Evolutionary conservation across 2,888 invertebrate species (phyloP), one percentile per base, ranked within the genome.

Genomic region (Dorcus hopei): DNA sequence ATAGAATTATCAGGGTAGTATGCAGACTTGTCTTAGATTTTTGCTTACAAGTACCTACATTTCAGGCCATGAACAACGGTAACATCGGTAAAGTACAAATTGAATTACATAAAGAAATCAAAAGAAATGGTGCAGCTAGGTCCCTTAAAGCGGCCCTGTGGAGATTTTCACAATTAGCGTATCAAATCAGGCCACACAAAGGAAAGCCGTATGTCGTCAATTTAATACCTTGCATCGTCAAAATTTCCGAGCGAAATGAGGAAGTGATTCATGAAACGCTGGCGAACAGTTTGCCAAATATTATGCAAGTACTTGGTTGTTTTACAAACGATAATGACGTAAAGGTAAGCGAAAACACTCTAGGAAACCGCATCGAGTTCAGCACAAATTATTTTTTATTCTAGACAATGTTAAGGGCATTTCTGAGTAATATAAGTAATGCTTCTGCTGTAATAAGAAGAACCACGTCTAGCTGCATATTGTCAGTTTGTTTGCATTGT

Each of bases 91-190:
- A 90, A 70, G 83, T 93, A 54, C 87, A 90, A 71, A 86, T 91
- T 70, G 92, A 92, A 76, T 79, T 94, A 45, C 91, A 90, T 72
- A 89, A 89, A 67, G 91, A 90, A 79, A 89, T 93, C 47, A 90
- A 91, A 74, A 87, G 87, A 72, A 92, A 92, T 77, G 89, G 90
- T 3, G 73, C 83, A 40, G 82, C 87, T 1, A 82, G 91, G 59
- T 86, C 88, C 38, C 76, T 94, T 49, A 81, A 90, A 65, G 90
- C 90, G 49, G 91, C 93, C 33, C 78, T 94, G 3, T 86, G 85
- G 80, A 80, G 90, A 61, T 93, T 93, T 78, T 86, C 89, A 0
- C 85, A 89, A 69, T 83, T 93, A 65, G 87, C 88, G 64, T 87
- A 89, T 65, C 83, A 87, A 65, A 91, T 93, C 65, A 82, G 86